A percentile compares a stretch with the other conserved stretches of the same genome.
Evolutionary conservation across 2,797 vertebrate species (phyloP).

Genomic region (Hirundo rustica): DNA sequence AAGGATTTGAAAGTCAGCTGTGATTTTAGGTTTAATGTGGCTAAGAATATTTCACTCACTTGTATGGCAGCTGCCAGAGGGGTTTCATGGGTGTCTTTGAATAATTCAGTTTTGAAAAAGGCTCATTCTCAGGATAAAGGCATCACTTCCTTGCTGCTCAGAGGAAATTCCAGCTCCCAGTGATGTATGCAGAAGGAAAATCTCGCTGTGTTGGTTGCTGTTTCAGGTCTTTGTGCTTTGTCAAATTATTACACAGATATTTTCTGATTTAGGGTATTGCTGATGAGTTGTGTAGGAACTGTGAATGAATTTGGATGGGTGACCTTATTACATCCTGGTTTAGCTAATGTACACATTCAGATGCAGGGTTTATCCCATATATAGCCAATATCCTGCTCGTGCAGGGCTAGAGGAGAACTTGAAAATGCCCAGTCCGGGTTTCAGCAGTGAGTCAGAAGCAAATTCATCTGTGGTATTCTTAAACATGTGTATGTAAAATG

Average conservation of each 20-base stretch:
- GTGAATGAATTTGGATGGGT: background rate
- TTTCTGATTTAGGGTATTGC: background rate
- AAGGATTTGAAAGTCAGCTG: background rate
- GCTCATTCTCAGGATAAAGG: background rate
- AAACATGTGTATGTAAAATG: background rate
- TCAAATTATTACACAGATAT: background rate
- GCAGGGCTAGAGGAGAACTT: background rate
- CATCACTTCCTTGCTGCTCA: background rate
- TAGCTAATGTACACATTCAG: background rate
- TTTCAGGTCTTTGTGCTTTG: background rate
- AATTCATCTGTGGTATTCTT: background rate
- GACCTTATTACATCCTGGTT: background rate
- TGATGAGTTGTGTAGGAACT: background rate
- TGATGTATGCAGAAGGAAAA: background rate
- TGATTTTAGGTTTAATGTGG: background rate
- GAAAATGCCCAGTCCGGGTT: background rate
- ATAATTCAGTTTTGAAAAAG: background rate
- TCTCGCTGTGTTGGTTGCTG: background rate
- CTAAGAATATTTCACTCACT: background rate
- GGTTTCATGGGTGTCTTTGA: background rate
- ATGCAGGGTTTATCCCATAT: background rate
- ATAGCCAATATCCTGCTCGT: background rate
- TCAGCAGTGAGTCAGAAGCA: background rate
- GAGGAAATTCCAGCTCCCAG: background rate
- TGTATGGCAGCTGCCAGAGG: background rate